Conservation (phyloP, 2,888 invertebrate genomes). For the Epirrhoe alternata region DNA sequence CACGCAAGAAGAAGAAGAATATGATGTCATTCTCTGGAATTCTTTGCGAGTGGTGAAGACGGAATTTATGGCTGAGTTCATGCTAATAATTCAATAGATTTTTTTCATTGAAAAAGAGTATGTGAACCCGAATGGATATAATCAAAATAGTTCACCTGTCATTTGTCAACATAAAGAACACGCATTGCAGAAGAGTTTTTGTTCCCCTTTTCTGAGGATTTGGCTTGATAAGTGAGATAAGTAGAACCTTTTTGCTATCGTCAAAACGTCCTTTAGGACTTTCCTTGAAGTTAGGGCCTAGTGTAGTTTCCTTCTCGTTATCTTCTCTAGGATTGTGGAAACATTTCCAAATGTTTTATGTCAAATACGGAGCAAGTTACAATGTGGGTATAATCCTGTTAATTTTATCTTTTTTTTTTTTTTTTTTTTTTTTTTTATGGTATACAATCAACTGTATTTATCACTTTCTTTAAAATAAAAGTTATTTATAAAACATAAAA, state of each 20-base stretch:
- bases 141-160: conserved; percentile 3
- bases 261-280: conserved; percentile 17
- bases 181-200: conserved; percentile 17
- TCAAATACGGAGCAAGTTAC: neutral
- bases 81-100: no score
- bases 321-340: conserved; percentile 25
- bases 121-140: neutral
- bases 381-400: neutral
- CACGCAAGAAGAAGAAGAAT: no score
- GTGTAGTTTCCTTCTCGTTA: conserved; percentile 22
- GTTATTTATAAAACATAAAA: no score
- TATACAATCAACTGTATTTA: no score
- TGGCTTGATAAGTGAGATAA: conserved; percentile 36
- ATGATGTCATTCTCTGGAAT: no score
- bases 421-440: no score
- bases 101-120: no score
- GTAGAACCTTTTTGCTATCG: conserved; percentile 36
- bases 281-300: conserved; percentile 13
- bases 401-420: no score
- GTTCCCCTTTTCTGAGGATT: conserved; percentile 30
- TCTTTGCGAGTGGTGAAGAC: no score
- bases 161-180: neutral
- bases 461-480: no score
- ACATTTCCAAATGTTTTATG: conserved; percentile 18
- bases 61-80: no score